phyloP scores from a whole-genome alignment of 1,140 invertebrate genomes.

The Drosophila albomicans region DNA sequence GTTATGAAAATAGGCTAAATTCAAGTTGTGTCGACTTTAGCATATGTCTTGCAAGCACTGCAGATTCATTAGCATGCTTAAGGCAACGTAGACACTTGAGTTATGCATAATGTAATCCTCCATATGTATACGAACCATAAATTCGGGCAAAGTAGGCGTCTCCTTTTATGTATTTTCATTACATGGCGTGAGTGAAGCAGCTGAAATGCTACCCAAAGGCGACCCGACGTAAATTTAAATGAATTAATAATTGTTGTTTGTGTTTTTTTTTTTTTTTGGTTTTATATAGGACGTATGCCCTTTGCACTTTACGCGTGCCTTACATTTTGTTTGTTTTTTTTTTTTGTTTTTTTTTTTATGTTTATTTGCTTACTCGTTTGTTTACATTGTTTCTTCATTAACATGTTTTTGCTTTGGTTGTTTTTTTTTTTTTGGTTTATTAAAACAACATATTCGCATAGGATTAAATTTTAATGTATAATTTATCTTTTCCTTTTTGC shows the following conservation, averaged over 20 bases:
- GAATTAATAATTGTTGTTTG: conserved; percentile 12
- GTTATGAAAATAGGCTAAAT: background rate
- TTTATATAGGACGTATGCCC: conserved; percentile 51
- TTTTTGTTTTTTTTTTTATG: background rate
- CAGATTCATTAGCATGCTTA: too few species aligned
- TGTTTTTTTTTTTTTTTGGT: conserved; percentile 32
- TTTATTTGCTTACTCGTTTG: conserved; percentile 27
- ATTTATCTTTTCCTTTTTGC: background rate
- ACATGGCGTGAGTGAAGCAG: background rate
- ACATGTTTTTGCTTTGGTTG: conserved; percentile 27
- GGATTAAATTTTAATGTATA: conserved; percentile 27
- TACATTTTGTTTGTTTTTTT: conserved; percentile 30
- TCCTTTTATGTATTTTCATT: background rate
- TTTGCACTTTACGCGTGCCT: conserved; percentile 59
- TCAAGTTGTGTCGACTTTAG: background rate
- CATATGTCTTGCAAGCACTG: background rate
- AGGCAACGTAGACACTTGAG: background rate
- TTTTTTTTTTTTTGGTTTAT: background rate
- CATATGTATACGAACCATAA: background rate
- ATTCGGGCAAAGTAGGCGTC: background rate
- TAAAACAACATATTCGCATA: conserved; percentile 41
- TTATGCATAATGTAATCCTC: background rate
- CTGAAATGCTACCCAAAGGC: background rate
- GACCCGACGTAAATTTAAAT: background rate
- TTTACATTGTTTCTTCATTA: conserved; percentile 26